A percentile compares a stretch with the other conserved stretches of the same genome.
Conservation (phyloP, 2,888 invertebrate genomes). For the Tachina grossa region DNA sequence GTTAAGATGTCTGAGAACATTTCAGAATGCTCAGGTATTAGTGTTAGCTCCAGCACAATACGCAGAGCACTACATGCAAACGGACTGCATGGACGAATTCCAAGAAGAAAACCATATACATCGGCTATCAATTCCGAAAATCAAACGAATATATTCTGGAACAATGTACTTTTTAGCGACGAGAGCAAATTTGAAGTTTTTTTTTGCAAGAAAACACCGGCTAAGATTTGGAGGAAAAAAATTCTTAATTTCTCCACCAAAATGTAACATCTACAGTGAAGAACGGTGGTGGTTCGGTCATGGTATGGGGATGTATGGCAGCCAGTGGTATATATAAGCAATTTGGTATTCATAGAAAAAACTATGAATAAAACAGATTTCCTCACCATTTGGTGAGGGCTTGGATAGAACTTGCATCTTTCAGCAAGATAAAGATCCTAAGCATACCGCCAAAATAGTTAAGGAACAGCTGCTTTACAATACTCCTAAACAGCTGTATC, state of each 20-base stretch:
- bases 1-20: constrained; percentile 21
- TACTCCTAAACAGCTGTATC: neutral
- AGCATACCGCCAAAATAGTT: constrained; percentile 25
- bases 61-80: constrained; percentile 23
- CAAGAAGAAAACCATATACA: neutral
- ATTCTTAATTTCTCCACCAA: neutral
- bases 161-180: neutral
- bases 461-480: constrained; percentile 52
- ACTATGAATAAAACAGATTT: constrained; percentile 10
- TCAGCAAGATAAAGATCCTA: neutral
- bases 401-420: constrained; percentile 2
- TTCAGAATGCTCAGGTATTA: neutral
- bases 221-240: neutral
- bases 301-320: neutral
- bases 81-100: constrained; percentile 6
- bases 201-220: no score
- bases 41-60: constrained; percentile 14
- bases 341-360: neutral
- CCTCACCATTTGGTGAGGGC: neutral
- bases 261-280: neutral
- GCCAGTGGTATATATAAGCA: neutral
- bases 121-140: neutral
- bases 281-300: no score
- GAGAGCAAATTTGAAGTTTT: neutral
- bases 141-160: neutral